A percentile compares a stretch with the other conserved stretches of the same genome.
phyloP scores from a whole-genome alignment of 2,888 invertebrate species.

The Ptychoptera contaminata region DNA sequence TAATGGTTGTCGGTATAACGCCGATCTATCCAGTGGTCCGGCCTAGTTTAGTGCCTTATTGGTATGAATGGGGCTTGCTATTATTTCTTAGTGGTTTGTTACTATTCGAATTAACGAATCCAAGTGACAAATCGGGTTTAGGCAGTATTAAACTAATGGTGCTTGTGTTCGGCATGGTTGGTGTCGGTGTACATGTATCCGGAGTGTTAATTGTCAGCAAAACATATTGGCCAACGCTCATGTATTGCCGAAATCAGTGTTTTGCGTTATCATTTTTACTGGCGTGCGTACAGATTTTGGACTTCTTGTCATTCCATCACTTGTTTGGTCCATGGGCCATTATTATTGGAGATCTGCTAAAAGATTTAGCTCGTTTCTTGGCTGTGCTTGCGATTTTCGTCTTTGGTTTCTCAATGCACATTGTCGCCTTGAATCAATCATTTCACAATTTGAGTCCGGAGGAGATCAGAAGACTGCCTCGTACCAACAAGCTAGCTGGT shows the following conservation, averaged over 20 bases:
- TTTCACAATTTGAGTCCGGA: conserved; percentile 53
- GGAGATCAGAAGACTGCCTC: conserved; percentile 42
- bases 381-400: conserved; percentile 97
- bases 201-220: conserved; percentile 54
- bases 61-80: conserved; percentile 92
- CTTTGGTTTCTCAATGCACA: conserved; percentile 95
- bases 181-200: conserved; percentile 75
- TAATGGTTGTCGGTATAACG: conserved; percentile 78
- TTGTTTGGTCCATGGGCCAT: conserved; percentile 99
- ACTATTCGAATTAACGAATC: conserved; percentile 92
- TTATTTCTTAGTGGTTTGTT: conserved; percentile 90
- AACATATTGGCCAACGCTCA: conserved; percentile 66
- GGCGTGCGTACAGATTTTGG: conserved; percentile 93
- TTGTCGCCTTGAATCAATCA: conserved; percentile 91
- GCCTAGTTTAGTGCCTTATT: conserved; percentile 67
- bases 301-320: conserved; percentile 97
- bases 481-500: conserved; percentile 33
- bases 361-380: conserved; percentile 89
- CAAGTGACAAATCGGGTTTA: conserved; percentile 91
- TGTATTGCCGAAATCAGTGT: conserved; percentile 93
- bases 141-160: conserved; percentile 88
- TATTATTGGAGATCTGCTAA: conserved; percentile 90
- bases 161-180: conserved; percentile 74
- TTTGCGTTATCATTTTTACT: conserved; percentile 89
- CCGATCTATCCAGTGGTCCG: conserved; percentile 74